Evolutionary conservation across 2,113 vertebrate genomes (phyloP).

Genomic region (Entomyzon cyanotis): DNA sequence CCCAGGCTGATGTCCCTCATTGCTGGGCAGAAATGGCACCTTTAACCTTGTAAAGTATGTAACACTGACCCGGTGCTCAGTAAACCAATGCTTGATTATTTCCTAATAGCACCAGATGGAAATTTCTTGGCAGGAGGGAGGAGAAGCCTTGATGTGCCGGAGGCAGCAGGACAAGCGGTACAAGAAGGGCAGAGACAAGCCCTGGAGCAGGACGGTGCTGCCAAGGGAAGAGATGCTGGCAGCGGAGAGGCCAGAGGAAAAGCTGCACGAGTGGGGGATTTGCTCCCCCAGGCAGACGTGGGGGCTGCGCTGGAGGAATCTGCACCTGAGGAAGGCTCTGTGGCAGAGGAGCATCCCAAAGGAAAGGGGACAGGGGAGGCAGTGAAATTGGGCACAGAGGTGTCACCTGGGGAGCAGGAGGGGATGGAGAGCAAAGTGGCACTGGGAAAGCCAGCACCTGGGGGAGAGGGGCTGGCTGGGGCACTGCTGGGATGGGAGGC

Average conservation of each 20-base stretch:
- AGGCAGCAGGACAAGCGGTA: background rate
- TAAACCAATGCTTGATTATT: background rate
- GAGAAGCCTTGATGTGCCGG: background rate
- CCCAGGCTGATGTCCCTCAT: background rate
- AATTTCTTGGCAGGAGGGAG: background rate
- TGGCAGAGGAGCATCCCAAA: background rate
- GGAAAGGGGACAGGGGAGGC: background rate
- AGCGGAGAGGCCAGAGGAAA: accelerated
- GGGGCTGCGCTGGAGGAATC: background rate
- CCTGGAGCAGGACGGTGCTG: background rate
- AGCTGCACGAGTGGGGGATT: accelerated
- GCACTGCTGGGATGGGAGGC: accelerated
- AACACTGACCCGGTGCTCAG: background rate
- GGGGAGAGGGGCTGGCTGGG: background rate
- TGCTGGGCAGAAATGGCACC: background rate
- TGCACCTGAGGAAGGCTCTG: accelerated
- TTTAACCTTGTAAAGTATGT: background rate
- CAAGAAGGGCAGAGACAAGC: background rate
- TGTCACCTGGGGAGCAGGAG: background rate
- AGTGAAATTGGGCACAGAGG: background rate
- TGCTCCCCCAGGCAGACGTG: background rate
- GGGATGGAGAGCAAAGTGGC: accelerated
- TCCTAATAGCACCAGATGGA: background rate
- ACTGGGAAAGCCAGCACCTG: accelerated
- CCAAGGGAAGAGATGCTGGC: background rate